Conservation (phyloP, 2,797 vertebrate genomes). For the Cryptoblepharus egeriae region DNA sequence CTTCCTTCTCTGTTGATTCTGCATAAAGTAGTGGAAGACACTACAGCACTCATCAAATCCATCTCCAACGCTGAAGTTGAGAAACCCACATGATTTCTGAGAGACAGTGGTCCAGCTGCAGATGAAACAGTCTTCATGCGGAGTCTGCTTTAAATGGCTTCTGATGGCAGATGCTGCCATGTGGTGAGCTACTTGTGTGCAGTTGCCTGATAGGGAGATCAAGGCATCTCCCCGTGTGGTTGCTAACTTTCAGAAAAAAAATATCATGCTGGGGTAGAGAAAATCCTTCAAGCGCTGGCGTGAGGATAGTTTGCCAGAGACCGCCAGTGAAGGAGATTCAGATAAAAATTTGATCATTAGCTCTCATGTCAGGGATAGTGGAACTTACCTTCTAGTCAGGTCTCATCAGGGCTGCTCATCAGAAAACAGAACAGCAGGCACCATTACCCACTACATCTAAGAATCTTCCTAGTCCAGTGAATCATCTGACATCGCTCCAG, state of each 20-base stretch:
- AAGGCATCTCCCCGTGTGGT: background rate
- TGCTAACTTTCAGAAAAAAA: background rate
- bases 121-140: background rate
- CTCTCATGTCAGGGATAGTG: too few relatives aligned
- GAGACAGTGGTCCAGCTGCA: background rate
- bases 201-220: background rate
- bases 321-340: background rate
- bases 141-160: background rate
- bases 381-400: too few relatives aligned
- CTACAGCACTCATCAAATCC: background rate
- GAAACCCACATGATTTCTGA: background rate
- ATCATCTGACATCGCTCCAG: too few relatives aligned
- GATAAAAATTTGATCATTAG: too few relatives aligned
- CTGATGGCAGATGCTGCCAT: background rate
- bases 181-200: background rate
- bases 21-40: background rate
- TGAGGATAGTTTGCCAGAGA: background rate
- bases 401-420: too few relatives aligned
- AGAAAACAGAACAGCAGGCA: too few relatives aligned
- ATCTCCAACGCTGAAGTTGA: background rate
- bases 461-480: too few relatives aligned
- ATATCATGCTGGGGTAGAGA: background rate
- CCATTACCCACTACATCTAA: too few relatives aligned
- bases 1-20: background rate
- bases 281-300: background rate